These are phyloP conservation scores for Ormia ochracea DNA, from an alignment of 2,888 invertebrate species.

Conservation along the genomic window DNA sequence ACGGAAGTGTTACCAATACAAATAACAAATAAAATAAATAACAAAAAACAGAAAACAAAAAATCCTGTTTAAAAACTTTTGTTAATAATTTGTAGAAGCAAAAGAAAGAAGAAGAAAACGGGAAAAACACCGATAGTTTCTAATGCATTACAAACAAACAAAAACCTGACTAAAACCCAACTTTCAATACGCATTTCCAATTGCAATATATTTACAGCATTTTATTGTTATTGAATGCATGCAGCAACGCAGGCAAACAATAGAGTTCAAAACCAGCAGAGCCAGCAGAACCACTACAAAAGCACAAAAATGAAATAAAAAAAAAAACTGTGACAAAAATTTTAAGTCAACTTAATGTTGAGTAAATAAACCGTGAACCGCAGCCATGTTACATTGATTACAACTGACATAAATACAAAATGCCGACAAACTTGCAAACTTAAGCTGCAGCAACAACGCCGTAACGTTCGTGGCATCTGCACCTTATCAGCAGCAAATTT, in stretches of 20 bases:
- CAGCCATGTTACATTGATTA: constrained; percentile 60
- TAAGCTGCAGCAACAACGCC: background rate
- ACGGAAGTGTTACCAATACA: constrained; percentile 41
- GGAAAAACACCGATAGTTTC: background rate
- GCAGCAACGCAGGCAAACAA: background rate
- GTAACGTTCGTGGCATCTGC: constrained; percentile 5
- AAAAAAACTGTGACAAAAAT: background rate
- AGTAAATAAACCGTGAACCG: constrained; percentile 57
- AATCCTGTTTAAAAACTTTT: no score
- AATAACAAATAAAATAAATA: constrained; percentile 24
- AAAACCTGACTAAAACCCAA: background rate
- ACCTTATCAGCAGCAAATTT: background rate
- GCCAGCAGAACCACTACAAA: background rate
- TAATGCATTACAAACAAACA: background rate
- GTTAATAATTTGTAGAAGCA: constrained; percentile 44
- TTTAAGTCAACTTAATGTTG: constrained; percentile 36
- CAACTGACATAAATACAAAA: constrained; percentile 53
- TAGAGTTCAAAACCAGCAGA: background rate
- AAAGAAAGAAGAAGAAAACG: constrained; percentile 1
- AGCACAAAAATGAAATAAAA: background rate
- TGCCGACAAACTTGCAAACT: constrained; percentile 37
- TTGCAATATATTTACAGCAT: constrained; percentile 52
- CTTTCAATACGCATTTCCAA: constrained; percentile 48
- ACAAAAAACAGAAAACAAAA: background rate
- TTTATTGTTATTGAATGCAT: constrained; percentile 51